Base-by-base conservation (phyloP, 2,113 vertebrate genomes). In the Corythoichthys haematopterus region DNA sequence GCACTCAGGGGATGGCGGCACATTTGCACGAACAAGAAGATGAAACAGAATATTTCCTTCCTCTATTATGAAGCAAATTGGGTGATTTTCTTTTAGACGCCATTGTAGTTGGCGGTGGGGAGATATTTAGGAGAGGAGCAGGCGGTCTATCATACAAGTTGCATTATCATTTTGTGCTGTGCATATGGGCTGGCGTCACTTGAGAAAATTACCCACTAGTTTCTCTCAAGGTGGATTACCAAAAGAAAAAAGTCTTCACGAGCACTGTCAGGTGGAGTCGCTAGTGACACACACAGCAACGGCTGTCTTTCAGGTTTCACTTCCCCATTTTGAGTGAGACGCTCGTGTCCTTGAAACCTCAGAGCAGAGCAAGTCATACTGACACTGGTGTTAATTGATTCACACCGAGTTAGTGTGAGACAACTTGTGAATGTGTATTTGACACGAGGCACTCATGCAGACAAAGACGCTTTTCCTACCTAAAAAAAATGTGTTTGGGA, bases 181-280 rank as follows among this genome's bases (percentile, higher is more conserved):
- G 48, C 48, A 38, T 50, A 43, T 15, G 35, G 36, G 13, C 11
- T 48, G 28, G 67, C 65, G 66, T 74, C 71, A 66, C 65, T 66
- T 74, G 57, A 83, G 78, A 81, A 85, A 84, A 78, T 84, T 78
- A 83, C 77, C 78, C 74, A 77, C 70, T 74, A 69, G 63, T 4
- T 71, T 69, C 75, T 63, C 53, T 7, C 0, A 5, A 51, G 68
- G 67, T 79, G 64, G 77, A 79, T 68, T 85, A 71, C 72, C 62
- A 75, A 62, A 46, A 53, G 47, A 68, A 28, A 73, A 64, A 72
- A 70, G 16, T 60, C 56, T 72, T 70, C 65, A n/a, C 1, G 6
- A 66, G 70, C 62, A 7, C 15, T 0, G 75, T 84, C 72, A 75
- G 76, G 74, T 78, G 77, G 76, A 81, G 66, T 63, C 12, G 71